A percentile compares a stretch with the other conserved stretches of the same genome.
These are phyloP conservation scores for Dinothrombium tinctorium DNA, from an alignment of 1,140 invertebrate species.

Conservation along the genomic window DNA sequence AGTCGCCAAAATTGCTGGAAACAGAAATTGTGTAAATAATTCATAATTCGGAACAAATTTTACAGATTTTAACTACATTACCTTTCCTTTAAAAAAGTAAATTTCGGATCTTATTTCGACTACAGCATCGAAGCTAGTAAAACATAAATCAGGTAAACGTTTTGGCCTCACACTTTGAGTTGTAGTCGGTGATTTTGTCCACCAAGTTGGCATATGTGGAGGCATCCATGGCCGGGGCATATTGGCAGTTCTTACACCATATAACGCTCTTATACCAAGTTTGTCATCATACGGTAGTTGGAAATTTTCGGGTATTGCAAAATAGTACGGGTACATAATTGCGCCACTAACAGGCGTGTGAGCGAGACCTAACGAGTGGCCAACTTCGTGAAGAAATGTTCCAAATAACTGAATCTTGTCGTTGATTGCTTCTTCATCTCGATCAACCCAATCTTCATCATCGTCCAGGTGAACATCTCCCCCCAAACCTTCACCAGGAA, in stretches of 20 bases:
- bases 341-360: constrained; percentile 21
- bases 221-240: not conserved
- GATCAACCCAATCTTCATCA: constrained; percentile 25
- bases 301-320: constrained; percentile 18
- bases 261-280: constrained; percentile 24
- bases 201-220: not conserved
- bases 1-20: constrained; percentile 10
- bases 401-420: constrained; percentile 26
- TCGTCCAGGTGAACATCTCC: constrained; percentile 31
- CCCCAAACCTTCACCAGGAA: constrained; percentile 22
- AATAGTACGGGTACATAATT: constrained; percentile 26
- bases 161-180: not conserved
- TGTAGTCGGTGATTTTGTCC: not conserved
- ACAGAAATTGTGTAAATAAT: too few relatives aligned
- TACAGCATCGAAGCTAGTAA: constrained; percentile 24
- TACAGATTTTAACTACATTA: too few relatives aligned
- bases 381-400: constrained; percentile 25
- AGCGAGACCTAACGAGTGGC: constrained; percentile 25
- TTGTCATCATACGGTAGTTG: constrained; percentile 25
- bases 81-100: constrained; percentile 27
- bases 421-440: not conserved
- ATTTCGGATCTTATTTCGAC: constrained; percentile 26
- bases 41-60: too few relatives aligned
- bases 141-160: constrained; percentile 17
- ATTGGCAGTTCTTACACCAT: constrained; percentile 19